phyloP scores from a whole-genome alignment of 1,140 invertebrate species.

The Orchesella cincta region DNA sequence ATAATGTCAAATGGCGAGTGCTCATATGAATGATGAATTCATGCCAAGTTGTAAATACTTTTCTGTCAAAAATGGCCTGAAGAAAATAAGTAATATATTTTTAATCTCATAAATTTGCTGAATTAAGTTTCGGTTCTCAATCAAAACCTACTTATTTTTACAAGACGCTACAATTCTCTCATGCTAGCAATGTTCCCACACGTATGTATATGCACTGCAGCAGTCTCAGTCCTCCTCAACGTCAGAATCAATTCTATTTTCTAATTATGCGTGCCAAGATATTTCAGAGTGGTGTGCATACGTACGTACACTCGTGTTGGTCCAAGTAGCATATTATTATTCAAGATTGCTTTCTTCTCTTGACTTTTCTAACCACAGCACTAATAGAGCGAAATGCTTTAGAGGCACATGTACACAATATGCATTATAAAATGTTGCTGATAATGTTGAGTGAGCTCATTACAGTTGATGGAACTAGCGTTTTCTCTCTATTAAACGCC shows the following conservation, averaged over 20 bases:
- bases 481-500: not conserved
- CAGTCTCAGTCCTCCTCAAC: not conserved
- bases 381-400: too few relatives aligned
- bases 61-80: too few relatives aligned
- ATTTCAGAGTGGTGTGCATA: not conserved
- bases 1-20: too few relatives aligned
- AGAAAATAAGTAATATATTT: too few relatives aligned
- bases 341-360: constrained; percentile 7
- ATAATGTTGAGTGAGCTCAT: not conserved
- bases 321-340: constrained; percentile 6
- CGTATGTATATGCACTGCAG: too few relatives aligned
- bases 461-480: not conserved
- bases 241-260: not conserved
- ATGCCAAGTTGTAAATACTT: too few relatives aligned
- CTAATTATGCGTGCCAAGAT: constrained; percentile 9
- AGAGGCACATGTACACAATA: too few relatives aligned
- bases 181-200: not conserved
- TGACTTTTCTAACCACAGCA: not conserved
- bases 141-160: not conserved
- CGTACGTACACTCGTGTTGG: not conserved
- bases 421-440: too few relatives aligned
- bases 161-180: not conserved
- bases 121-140: not conserved
- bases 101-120: not conserved
- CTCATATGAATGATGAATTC: too few relatives aligned